Evolutionary conservation across 2,113 vertebrate genomes (phyloP), one percentile per base, ranked within the genome.

Genomic region (Steatornis caripensis): DNA sequence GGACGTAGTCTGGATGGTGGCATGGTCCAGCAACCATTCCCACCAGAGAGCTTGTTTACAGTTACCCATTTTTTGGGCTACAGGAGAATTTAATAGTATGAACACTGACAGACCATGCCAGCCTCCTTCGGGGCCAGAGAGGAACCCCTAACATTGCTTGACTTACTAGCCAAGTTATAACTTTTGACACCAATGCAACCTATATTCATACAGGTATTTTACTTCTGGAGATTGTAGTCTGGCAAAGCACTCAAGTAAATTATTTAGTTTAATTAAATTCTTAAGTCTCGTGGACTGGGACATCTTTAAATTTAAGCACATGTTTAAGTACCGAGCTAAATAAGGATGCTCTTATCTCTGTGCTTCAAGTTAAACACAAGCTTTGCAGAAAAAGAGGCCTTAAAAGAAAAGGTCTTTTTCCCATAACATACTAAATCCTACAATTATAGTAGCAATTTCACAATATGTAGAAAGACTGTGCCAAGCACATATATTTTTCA

Each of bases 401-500:
- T 91, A 76, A 89, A 93, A 92, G 41, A 71, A 85, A 75, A 90
- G 53, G 22, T 3, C 7, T 55, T 92, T 94, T 71, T 9, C 41
- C 45, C 62, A 66, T 83, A 91, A 79, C 26, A 37, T 27, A 41
- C 62, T 66, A 70, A 87, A 93, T 90, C 77, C 54, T 87, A n/a
- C 84, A 85, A 83, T 90, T 95, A 94, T 13, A 68, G 69, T 29
- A 85, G 27, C 70, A 90, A 82, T 96, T 95, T 96, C 82, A 83
- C 70, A 77, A 95, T 65, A 74, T 37, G 43, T 83, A 88, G 54
- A 90, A 94, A 90, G 62, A 68, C 30, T 0, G 8, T 94, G 90
- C 81, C 78, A 96, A 93, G 78, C 8, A 85, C 81, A 80, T 90
- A 79, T 72, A 90, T 90, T 95, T 91, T 96, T 94, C 95, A 95